Percentiles rank a stretch among this genome's conserved stretches.
Evolutionary conservation across 2,888 invertebrate species (phyloP).

Genomic region (Hirtodrosophila duncani): DNA sequence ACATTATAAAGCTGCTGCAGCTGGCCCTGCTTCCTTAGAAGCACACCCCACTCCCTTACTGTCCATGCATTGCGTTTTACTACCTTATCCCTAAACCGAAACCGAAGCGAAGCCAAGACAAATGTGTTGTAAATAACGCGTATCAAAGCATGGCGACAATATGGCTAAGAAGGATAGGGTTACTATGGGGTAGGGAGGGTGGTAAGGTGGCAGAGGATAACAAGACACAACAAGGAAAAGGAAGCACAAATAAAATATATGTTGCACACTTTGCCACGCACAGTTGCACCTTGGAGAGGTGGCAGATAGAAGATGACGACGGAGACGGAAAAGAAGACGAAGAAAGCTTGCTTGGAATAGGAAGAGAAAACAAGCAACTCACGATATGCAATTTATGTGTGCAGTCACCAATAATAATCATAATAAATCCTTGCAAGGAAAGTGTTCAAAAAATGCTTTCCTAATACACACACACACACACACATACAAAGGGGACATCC

Average conservation of each 20-base stretch:
- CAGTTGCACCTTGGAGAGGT: conserved; percentile 34
- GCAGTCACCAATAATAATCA: conserved; percentile 11
- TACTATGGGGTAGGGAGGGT: no score
- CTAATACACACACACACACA: no score
- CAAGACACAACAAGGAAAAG: conserved; percentile 21
- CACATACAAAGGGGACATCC: no score
- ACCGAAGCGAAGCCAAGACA: conserved; percentile 57
- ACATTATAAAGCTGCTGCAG: no score
- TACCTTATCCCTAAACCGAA: conserved; percentile 1
- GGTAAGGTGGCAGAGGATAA: conserved; percentile 17
- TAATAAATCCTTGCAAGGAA: conserved; percentile 57
- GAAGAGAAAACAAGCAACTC: conserved; percentile 12
- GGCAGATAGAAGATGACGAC: no score
- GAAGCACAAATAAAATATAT: conserved; percentile 61
- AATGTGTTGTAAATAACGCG: conserved; percentile 66
- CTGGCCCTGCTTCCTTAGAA: no score
- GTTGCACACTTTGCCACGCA: conserved; percentile 54
- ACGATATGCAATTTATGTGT: conserved; percentile 42
- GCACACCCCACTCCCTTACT: no score
- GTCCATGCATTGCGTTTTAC: no score
- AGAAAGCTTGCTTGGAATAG: conserved; percentile 34
- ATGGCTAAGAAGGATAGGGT: no score
- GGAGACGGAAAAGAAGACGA: conserved; percentile 11
- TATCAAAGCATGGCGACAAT: conserved; percentile 56
- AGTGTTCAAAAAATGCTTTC: conserved; percentile 46